Conservation (phyloP, 2,888 invertebrate genomes). For the Aplocera efformata region DNA sequence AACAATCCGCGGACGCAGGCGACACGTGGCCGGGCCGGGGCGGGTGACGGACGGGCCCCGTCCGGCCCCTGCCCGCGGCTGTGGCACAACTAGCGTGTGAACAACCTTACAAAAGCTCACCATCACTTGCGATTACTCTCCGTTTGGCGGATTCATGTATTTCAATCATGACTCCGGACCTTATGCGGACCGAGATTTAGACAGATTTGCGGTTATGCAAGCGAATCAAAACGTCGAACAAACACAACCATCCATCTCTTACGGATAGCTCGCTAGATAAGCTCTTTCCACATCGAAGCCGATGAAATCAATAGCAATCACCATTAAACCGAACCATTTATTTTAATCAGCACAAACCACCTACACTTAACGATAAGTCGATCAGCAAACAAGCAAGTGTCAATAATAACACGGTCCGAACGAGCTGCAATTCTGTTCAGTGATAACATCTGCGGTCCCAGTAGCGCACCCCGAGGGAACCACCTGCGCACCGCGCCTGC, state of each 20-base stretch:
- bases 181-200: conserved; percentile 22
- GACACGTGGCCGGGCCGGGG: conserved; percentile 7
- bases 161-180: conserved; percentile 40
- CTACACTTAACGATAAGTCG: conserved; percentile 12
- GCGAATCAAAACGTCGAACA: conserved; percentile 13
- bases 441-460: conserved; percentile 49
- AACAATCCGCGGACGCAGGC: conserved; percentile 9
- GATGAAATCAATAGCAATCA: conserved; percentile 22
- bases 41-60: conserved; percentile 25
- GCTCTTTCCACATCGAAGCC: conserved; percentile 5
- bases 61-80: conserved; percentile 24
- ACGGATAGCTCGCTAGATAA: conserved; percentile 1
- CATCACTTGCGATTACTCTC: conserved; percentile 43
- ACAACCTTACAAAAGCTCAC: conserved; percentile 34
- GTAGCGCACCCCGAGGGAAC: conserved; percentile 60
- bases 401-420: conserved; percentile 38
- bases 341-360: conserved; percentile 20
- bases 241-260: conserved; percentile 7
- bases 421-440: conserved; percentile 37
- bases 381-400: conserved; percentile 34
- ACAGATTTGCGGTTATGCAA: conserved; percentile 34
- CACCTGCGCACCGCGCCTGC: conserved; percentile 33
- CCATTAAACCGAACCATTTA: conserved; percentile 29
- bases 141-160: conserved; percentile 43
- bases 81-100: conserved; percentile 38